Percentiles rank a stretch among this genome's conserved stretches.
Conservation (phyloP, 2,888 invertebrate species). For the Galerucella nymphaeae region DNA sequence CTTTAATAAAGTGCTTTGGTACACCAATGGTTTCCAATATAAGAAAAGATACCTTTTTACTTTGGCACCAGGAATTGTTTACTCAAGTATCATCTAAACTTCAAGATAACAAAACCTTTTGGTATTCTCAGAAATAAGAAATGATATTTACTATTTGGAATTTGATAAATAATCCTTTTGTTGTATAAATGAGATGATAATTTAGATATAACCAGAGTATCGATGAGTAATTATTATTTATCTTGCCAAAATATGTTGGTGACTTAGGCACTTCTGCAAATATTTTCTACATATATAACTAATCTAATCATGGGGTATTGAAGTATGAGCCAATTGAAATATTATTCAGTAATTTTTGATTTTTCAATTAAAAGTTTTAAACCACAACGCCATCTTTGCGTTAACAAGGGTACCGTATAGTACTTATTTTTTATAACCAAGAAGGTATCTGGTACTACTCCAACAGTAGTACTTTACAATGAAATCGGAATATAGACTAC, state of each 20-base stretch:
- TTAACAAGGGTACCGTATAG: neutral
- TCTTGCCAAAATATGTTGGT: neutral
- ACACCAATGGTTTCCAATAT: neutral
- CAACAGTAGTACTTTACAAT: neutral
- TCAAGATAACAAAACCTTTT: conserved; percentile 7
- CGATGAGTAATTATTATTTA: neutral
- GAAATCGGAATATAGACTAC: neutral
- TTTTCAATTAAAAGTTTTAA: neutral
- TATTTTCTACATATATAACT: neutral
- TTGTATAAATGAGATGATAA: neutral
- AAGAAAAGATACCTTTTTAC: neutral
- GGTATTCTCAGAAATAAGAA: conserved; percentile 12
- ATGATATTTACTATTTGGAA: conserved; percentile 4
- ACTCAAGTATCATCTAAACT: neutral
- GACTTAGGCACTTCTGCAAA: neutral
- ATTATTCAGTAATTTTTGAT: too few species aligned
- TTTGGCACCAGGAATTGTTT: neutral
- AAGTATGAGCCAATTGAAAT: too few species aligned
- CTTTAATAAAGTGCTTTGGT: neutral
- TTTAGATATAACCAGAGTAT: neutral
- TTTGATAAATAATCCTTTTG: neutral
- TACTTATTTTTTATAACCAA: neutral
- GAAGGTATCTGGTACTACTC: neutral
- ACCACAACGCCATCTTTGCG: neutral
- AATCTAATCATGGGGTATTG: neutral